Evolutionary conservation across 2,797 vertebrate species (phyloP), one percentile per base, ranked within the genome.

Genomic region (Pangasius macronema): DNA sequence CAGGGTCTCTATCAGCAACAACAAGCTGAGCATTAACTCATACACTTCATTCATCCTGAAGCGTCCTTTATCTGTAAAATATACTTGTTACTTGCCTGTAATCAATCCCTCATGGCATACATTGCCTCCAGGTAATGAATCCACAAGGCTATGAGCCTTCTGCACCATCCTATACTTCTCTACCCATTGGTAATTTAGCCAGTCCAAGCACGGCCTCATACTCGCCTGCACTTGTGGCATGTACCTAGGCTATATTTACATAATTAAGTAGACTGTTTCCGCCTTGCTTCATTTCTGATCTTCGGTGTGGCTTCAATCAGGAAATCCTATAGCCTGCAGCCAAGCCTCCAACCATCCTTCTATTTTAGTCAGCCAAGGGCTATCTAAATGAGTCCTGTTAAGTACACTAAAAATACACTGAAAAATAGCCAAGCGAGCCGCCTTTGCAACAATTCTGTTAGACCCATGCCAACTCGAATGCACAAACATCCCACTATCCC

Each of bases 111-210:
- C n/a, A 68, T 14, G 30, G 82, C 82, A 83, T 59, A 8, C 30
- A 55, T 70, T 84, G 82, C 46, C 86, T 87, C 67, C 83, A 87
- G 85, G 89, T 91, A 91, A 89, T 91, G 86, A 84, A 91, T 90
- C 85, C 88, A 81, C 53, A 57, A 51, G 86, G 51, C 83, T 86
- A 85, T 90, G 76, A 84, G 85, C 87, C 86, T 89, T 89, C 87
- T 85, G 82, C 85, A 88, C 51, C 53, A 89, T 87, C 86, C 82
- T 83, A 87, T 87, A 65, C 73, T 85, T 89, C 84, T 88, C 84
- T 85, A 89, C 87, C 85, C 82, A 77, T 57, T 73, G 89, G 86
- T 88, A 91, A 90, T 88, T 65, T 84, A 88, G 86, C 83, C 83
- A 76, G 82, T 85, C 42, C 24, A 27, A 79, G 75, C 63, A 89